These are phyloP conservation scores for Chromoteleia sp. DNA, from an alignment of 2,888 invertebrate genomes.

Conservation along the genomic window DNA sequence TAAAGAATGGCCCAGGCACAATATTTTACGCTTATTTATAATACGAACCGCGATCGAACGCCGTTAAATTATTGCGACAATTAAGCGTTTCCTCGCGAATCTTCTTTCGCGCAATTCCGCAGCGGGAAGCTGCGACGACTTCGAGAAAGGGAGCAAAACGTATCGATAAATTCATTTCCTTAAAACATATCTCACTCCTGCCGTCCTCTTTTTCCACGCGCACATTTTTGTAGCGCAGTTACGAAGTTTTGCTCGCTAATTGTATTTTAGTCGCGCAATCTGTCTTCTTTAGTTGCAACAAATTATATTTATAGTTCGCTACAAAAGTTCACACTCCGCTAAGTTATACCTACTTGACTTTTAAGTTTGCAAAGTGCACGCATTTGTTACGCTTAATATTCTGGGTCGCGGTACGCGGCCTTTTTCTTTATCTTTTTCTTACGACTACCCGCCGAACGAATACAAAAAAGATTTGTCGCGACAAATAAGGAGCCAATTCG, in stretches of 20 bases:
- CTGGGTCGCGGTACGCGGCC: slow-evolving; percentile 16
- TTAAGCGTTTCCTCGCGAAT: too few species aligned
- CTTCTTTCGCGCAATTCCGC: too few species aligned
- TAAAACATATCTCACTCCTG: slow-evolving; percentile 27
- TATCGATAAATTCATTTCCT: slow-evolving; percentile 34
- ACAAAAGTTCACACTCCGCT: slow-evolving; percentile 35
- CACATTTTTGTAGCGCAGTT: slow-evolving; percentile 33
- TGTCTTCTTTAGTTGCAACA: slow-evolving; percentile 39
- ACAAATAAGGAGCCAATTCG: too few species aligned
- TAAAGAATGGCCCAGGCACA: not conserved
- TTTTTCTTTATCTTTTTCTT: slow-evolving; percentile 6
- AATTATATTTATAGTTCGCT: slow-evolving; percentile 41
- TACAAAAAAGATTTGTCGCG: too few species aligned
- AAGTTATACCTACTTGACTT: slow-evolving; percentile 41
- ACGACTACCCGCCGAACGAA: slow-evolving; percentile 32
- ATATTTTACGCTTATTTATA: too few species aligned
- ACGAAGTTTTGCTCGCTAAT: slow-evolving; percentile 29
- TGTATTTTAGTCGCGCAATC: slow-evolving; percentile 43
- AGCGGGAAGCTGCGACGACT: too few species aligned
- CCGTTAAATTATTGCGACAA: too few species aligned
- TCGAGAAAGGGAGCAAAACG: slow-evolving; percentile 16
- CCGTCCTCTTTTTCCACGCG: slow-evolving; percentile 9
- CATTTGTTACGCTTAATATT: slow-evolving; percentile 33
- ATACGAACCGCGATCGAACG: too few species aligned
- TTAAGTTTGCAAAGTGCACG: slow-evolving; percentile 35